These are phyloP conservation scores for Hydraecia micacea DNA, from an alignment of 2,888 invertebrate species.

Conservation along the genomic window DNA sequence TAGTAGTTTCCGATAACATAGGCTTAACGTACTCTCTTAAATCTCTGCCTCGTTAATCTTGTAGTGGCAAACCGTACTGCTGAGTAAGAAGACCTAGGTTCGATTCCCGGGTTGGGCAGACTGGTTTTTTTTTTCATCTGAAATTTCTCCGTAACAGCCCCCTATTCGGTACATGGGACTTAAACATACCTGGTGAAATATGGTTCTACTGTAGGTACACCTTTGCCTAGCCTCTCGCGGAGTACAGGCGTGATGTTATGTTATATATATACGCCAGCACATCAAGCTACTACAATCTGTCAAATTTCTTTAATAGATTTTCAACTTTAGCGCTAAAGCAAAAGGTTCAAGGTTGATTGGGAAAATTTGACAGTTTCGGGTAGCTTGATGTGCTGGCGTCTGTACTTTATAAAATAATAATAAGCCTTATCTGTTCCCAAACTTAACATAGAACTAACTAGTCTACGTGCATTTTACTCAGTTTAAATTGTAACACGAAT, in stretches of 20 bases:
- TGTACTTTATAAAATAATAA: not conserved
- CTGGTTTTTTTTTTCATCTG: not conserved
- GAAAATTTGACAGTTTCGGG: no score
- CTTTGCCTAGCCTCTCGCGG: not conserved
- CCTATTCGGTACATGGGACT: no score
- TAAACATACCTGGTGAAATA: no score
- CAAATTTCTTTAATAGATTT: no score
- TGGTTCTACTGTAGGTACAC: not conserved
- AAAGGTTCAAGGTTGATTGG: no score
- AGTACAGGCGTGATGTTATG: not conserved
- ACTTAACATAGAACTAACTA: conserved; percentile 26
- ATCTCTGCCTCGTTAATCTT: not conserved
- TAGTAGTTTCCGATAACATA: not conserved
- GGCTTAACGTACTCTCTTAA: no score
- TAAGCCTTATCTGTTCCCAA: conserved; percentile 4
- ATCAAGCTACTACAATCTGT: no score
- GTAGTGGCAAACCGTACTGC: not conserved
- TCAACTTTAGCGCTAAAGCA: no score
- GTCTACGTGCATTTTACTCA: conserved; percentile 42
- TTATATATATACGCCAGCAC: not conserved
- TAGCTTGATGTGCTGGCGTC: no score
- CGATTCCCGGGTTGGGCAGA: not conserved
- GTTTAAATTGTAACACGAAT: conserved; percentile 61
- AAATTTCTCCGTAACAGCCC: not conserved
- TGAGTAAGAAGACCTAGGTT: not conserved